Evolutionary conservation across 2,113 vertebrate genomes (phyloP), one percentile per base, ranked within the genome.

Genomic region (Colinus virginianus): DNA sequence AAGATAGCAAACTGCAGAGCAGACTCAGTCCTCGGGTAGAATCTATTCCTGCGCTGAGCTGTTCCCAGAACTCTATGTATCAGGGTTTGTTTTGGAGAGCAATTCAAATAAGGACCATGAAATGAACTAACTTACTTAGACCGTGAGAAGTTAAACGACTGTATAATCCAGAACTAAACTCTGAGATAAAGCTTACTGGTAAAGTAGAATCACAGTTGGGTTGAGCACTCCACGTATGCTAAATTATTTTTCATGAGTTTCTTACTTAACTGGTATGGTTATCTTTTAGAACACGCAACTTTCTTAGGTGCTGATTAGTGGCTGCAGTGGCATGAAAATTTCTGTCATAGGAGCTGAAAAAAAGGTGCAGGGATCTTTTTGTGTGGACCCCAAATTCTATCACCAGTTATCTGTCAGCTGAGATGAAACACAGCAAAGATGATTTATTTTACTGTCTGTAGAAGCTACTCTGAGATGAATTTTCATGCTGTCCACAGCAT

Each of bases 31-130:
- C 8, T 36, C 32, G 82, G 34, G 14, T 26, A 78, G 36, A 43
- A 67, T 34, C 3, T 2, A 1, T 66, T 88, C 46, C 62, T 55
- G 30, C 32, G 58, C 0, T 4, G 17, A 86, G 15, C 38, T 88
- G 43, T 76, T 95, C 68, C 42, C 34, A 88, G 76, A 76, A 85
- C 7, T 51, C 49, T 53, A 28, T 0, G 0, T 71, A 67, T 53
- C n/a, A 36, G 19, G 38, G 13, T 28, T 85, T 88, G 46, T 63
- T 88, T 78, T 88, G 71, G 71, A 75, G 30, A 78, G 58, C 62
- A 9, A 34, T 71, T 90, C 58, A 76, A 43, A 34, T 34, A 53
- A 70, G 7, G 78, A 13, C 7, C n/a, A 79, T 53, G 34, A 84
- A 86, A 79, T 25, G 15, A 83, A 61, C 38, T 67, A 53, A 45